phyloP scores from a whole-genome alignment of 2,888 invertebrate species.

The Cheilosia grossa region DNA sequence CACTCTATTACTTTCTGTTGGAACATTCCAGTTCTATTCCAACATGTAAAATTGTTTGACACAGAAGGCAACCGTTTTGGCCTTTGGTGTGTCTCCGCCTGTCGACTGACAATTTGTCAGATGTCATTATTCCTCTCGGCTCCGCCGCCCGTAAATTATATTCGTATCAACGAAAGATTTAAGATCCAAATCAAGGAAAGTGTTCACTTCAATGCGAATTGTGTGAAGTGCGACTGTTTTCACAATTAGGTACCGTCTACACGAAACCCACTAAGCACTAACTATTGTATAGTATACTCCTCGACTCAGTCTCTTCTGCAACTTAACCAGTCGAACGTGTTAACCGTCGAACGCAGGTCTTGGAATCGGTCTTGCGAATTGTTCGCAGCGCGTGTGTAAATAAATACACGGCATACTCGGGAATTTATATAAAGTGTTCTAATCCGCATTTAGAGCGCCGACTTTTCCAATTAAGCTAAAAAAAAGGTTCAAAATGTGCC shows the following conservation, averaged over 20 bases:
- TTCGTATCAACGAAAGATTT: not conserved
- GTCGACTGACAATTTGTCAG: constrained; percentile 7
- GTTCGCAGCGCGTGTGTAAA: constrained; percentile 17
- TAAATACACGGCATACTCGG: constrained; percentile 18
- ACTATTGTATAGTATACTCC: not conserved
- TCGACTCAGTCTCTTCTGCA: not conserved
- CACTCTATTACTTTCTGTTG: constrained; percentile 25
- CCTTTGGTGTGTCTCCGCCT: too few relatives aligned
- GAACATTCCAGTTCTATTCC: constrained; percentile 18
- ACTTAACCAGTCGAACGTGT: constrained; percentile 17
- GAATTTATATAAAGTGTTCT: constrained; percentile 33
- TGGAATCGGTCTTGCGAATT: constrained; percentile 1
- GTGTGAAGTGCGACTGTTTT: constrained; percentile 2
- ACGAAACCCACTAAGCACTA: not conserved
- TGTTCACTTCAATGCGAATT: constrained; percentile 38
- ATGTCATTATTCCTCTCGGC: not conserved
- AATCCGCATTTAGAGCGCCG: constrained; percentile 2
- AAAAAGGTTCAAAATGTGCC: constrained; percentile 36
- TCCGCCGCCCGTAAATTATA: not conserved
- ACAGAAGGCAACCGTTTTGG: constrained; percentile 8
- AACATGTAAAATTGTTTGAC: constrained; percentile 36
- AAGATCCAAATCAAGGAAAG: constrained; percentile 40
- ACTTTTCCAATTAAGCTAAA: not conserved
- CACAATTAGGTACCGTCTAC: not conserved
- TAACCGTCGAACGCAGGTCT: constrained; percentile 3